Evolutionary conservation across 2,797 vertebrate genomes (phyloP).

Genomic region (Takifugu ocellatus): DNA sequence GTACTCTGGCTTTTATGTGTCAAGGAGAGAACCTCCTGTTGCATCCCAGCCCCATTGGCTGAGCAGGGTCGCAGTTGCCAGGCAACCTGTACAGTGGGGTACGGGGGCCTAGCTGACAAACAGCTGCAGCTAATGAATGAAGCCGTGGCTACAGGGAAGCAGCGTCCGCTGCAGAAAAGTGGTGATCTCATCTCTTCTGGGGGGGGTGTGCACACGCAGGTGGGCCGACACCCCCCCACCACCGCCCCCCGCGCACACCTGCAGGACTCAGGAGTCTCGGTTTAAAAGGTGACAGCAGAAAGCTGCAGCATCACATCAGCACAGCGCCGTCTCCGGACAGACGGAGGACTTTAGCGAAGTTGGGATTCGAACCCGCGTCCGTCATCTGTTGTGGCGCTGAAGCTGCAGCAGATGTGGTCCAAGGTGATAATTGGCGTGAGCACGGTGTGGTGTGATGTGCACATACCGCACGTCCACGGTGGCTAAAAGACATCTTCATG

Average conservation of each 20-base stretch:
- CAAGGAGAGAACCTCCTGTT: conserved; percentile 65
- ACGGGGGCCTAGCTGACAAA: conserved; percentile 61
- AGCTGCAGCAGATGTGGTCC: background rate
- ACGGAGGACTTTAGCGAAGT: no score
- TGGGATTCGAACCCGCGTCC: no score
- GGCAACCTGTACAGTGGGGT: conserved; percentile 73
- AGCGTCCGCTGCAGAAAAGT: conserved; percentile 30
- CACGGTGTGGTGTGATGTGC: conserved; percentile 22
- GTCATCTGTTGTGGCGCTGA: background rate
- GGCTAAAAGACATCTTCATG: background rate
- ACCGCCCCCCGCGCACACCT: conserved; percentile 16
- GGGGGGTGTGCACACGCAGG: background rate
- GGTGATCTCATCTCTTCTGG: conserved; percentile 16
- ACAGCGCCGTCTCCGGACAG: no score
- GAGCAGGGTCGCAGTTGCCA: conserved; percentile 74
- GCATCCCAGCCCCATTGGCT: conserved; percentile 68
- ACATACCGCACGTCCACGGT: conserved; percentile 36
- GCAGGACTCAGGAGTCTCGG: no score
- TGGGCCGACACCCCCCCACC: conserved; percentile 8
- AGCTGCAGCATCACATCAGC: no score
- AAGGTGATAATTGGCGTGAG: background rate
- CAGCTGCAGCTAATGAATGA: conserved; percentile 66
- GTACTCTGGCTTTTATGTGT: conserved; percentile 54
- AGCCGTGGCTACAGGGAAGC: conserved; percentile 34
- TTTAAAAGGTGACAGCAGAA: no score